phyloP scores from a whole-genome alignment of 2,113 vertebrate species.

The Cranoglanis bouderius region DNA sequence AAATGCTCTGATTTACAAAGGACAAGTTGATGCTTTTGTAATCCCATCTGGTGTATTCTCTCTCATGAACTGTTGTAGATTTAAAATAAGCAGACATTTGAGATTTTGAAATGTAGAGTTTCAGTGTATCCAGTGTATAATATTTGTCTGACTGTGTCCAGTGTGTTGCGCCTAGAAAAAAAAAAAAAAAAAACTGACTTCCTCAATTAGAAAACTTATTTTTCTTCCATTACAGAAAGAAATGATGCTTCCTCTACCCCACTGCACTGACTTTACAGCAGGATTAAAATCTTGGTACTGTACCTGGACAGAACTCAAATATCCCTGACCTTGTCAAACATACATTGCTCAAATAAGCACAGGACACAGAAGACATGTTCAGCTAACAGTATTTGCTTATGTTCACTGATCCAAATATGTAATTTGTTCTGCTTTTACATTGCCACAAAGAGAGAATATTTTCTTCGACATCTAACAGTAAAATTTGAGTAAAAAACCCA shows the following conservation, averaged over 20 bases:
- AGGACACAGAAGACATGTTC: constrained; percentile 48
- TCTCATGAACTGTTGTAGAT: background rate
- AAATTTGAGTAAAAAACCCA: constrained; percentile 44
- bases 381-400: constrained; percentile 54
- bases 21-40: background rate
- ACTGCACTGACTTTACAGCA: constrained; percentile 33
- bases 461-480: constrained; percentile 42
- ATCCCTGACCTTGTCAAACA: constrained; percentile 39
- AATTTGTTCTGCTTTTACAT: constrained; percentile 30
- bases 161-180: constrained; percentile 7
- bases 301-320: constrained; percentile 4
- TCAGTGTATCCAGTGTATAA: background rate
- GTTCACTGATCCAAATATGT: constrained; percentile 49
- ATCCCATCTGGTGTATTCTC: background rate
- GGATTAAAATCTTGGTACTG: constrained; percentile 24
- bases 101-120: background rate
- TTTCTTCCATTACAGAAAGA: constrained; percentile 65
- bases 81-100: background rate
- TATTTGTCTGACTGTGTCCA: constrained; percentile 50
- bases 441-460: constrained; percentile 26
- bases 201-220: constrained; percentile 66
- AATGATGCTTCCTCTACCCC: constrained; percentile 59
- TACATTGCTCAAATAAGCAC: constrained; percentile 42
- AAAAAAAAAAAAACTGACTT: constrained; percentile 59
- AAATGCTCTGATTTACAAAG: constrained; percentile 17